Evolutionary conservation across 2,888 invertebrate genomes (phyloP), one percentile per base, ranked within the genome.

Genomic region (Craniophora ligustri): DNA sequence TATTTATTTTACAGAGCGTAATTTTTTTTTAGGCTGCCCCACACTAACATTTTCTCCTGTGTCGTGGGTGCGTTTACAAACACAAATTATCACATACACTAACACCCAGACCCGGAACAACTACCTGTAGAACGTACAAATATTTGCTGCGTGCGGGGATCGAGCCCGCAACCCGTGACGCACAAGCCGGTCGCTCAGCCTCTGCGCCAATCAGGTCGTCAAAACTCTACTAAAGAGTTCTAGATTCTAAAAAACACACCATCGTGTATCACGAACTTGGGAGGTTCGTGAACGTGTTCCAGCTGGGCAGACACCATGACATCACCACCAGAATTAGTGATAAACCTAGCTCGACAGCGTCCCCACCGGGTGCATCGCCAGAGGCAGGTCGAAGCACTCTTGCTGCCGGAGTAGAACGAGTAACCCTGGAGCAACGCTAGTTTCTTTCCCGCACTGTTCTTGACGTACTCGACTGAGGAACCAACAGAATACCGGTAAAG

Each of bases 281-380:
- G 31, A 1, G 63, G 16, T 6, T 44, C 47, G 21, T 63, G 63
- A 0, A 15, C 21, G 11, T 63, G 63, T n/a, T 19, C 10, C 0
- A 56, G 11, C 2, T 46, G 10, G 0, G 46, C 41, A 5, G 16
- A 35, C 8, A 26, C 30, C 3, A 47, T 41, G 1, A 7, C 3
- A n/a, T n/a, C n/a, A 2, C 62, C 54, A 0, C 45, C 2, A 10
- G 38, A 47, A 2, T 34, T 45, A 1, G 50, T 55, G 11, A 48
- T 51, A 55, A 72, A 67, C 11, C 61, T 46, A 0, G 73, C 61
- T 5, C 53, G 69, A 18, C 72, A 71, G n/a, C 38, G 18, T 1
- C 50, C 44, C 44, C 40, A 34, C 10, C 57, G 49, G 5, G 59
- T 48, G 42, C 82, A 82, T 1, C 71, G 45, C 81, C 83, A 83